Evolutionary conservation across 23 tunicate genomes (phyloP).

Genomic region (Ascidia mentula): DNA sequence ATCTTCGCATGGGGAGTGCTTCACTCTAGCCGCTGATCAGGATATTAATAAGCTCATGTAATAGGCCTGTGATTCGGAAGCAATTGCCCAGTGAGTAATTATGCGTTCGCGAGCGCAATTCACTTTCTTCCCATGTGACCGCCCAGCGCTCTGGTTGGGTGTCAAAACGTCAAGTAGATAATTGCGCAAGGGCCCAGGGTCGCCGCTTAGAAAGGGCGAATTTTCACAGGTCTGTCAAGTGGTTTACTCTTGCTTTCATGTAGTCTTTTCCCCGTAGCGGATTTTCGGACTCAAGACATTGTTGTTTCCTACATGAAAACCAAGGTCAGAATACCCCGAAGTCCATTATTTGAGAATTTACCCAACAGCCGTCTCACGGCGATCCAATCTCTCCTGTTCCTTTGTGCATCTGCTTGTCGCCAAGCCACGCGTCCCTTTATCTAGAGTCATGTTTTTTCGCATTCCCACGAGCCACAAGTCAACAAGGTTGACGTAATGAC

Average conservation of each 20-base stretch:
- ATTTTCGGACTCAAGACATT: no score
- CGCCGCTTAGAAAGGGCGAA: no score
- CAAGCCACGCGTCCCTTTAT: neutral
- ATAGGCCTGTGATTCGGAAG: neutral
- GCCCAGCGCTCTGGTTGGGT: neutral
- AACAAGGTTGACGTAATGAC: neutral
- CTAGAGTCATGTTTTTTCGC: neutral
- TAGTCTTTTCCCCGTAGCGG: no score
- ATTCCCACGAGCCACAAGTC: neutral
- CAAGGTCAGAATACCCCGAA: no score
- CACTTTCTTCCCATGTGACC: conserved; percentile 7
- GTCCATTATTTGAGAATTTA: no score
- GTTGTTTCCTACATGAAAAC: no score
- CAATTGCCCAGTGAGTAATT: neutral
- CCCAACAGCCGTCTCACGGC: conserved; percentile 11
- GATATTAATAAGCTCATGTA: neutral
- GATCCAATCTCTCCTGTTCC: neutral
- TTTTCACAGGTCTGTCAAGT: no score
- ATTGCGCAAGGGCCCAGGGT: neutral
- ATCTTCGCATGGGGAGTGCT: neutral
- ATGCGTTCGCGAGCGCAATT: neutral
- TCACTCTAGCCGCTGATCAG: neutral
- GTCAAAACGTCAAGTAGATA: conserved; percentile 1
- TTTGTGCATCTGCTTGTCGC: neutral
- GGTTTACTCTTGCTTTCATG: no score